Evolutionary conservation across 2,113 vertebrate genomes (phyloP).

Genomic region (Corvus hawaiiensis): DNA sequence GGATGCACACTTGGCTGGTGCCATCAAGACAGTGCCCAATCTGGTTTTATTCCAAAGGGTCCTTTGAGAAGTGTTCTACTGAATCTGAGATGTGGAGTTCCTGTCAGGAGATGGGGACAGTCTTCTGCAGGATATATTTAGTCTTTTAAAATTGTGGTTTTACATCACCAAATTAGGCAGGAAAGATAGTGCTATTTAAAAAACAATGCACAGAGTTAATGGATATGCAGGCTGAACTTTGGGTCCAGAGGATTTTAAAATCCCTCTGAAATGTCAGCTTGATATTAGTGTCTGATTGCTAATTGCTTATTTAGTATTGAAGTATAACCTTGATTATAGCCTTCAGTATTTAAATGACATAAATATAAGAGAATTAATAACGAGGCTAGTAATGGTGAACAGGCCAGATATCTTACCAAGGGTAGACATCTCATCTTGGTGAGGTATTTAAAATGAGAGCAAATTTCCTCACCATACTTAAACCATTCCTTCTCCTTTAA

Average conservation of each 20-base stretch:
- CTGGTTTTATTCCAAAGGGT: not conserved
- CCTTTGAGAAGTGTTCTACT: not conserved
- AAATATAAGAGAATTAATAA: not conserved
- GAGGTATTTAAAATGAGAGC: not conserved
- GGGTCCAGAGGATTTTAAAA: not conserved
- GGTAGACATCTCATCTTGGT: not conserved
- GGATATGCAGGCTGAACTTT: constrained; percentile 3
- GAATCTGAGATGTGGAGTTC: not conserved
- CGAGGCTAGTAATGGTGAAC: not conserved
- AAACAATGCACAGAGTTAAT: not conserved
- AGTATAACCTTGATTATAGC: not conserved
- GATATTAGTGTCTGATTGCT: not conserved
- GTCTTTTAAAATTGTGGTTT: not conserved
- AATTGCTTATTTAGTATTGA: constrained; percentile 31
- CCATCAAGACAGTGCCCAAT: not conserved
- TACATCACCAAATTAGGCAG: not conserved
- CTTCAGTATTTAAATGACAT: not conserved
- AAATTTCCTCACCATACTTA: not conserved
- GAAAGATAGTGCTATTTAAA: not conserved
- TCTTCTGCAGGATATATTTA: not conserved
- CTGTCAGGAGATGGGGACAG: not conserved
- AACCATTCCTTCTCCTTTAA: not conserved
- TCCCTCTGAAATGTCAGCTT: constrained; percentile 4
- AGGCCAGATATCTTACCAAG: not conserved
- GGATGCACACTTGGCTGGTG: not conserved